Conservation (phyloP, 1,140 invertebrate genomes). For the Pachypeltis micranthus region DNA sequence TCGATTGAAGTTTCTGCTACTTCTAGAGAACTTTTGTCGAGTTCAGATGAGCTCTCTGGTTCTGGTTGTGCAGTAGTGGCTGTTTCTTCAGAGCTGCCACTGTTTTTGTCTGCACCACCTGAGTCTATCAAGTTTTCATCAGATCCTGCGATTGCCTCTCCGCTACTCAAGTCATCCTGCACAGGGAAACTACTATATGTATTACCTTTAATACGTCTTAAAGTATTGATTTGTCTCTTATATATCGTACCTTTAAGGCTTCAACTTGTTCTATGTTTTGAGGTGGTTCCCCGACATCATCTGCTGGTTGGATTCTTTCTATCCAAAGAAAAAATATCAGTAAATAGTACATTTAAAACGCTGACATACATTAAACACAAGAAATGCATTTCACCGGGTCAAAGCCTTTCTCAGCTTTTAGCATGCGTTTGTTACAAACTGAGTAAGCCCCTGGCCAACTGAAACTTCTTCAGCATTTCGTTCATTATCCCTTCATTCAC, state of each 20-base stretch:
- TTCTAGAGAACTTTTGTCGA: too few species aligned
- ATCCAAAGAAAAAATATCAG: background rate
- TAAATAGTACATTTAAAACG: too few species aligned
- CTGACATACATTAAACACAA: too few species aligned
- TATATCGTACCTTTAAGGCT: background rate
- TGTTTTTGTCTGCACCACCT: background rate
- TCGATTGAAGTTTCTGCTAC: conserved; percentile 21
- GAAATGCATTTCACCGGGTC: too few species aligned
- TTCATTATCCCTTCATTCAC: too few species aligned
- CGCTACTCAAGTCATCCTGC: background rate
- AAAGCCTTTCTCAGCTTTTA: too few species aligned
- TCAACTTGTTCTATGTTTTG: background rate
- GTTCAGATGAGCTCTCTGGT: too few species aligned
- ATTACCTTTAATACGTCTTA: background rate
- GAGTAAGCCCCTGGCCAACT: too few species aligned
- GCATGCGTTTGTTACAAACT: too few species aligned
- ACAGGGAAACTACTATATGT: background rate
- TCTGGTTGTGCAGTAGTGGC: background rate
- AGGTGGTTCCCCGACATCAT: background rate
- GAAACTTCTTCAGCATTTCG: too few species aligned
- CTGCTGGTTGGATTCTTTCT: background rate
- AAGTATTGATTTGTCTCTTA: background rate
- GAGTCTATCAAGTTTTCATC: background rate
- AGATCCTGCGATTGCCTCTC: background rate
- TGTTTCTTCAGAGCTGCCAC: background rate